Evolutionary conservation across 2,797 vertebrate genomes (phyloP).

Genomic region (Onychomys leucogaster): DNA sequence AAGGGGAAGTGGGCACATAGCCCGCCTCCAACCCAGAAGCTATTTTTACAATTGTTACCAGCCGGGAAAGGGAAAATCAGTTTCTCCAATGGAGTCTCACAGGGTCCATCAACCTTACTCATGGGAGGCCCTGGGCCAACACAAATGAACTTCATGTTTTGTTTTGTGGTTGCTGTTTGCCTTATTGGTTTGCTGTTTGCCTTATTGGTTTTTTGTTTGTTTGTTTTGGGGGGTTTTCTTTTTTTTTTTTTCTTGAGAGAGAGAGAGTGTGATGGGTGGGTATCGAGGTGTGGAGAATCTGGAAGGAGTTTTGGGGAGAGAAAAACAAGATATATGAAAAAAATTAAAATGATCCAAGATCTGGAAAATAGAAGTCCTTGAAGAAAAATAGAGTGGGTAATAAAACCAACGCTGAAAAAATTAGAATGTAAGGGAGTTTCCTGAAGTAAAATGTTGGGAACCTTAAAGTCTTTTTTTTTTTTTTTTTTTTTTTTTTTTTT

Average conservation of each 20-base stretch:
- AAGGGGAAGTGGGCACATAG: not conserved
- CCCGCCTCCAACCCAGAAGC: too few species aligned
- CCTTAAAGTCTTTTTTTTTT: not conserved
- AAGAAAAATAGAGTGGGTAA: not conserved
- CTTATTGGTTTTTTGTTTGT: not conserved
- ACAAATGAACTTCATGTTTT: not conserved
- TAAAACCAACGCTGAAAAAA: not conserved
- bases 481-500: too few species aligned
- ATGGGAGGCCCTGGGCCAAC: not conserved
- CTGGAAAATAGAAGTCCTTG: not conserved
- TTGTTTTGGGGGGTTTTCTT: not conserved
- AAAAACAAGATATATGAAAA: not conserved
- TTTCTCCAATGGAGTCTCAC: too few species aligned
- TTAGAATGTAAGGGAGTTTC: not conserved
- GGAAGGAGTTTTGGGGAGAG: not conserved
- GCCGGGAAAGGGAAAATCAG: not conserved
- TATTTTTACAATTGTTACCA: not conserved
- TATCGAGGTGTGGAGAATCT: not conserved
- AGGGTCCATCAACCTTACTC: not conserved
- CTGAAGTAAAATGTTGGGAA: slow-evolving; percentile 34
- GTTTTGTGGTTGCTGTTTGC: not conserved
- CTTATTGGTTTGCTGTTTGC: not conserved
- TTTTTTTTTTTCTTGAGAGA: not conserved
- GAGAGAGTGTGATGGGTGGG: not conserved
- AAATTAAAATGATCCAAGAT: not conserved